Conservation (phyloP, 2,888 invertebrate species). For the Aradus depressus region DNA sequence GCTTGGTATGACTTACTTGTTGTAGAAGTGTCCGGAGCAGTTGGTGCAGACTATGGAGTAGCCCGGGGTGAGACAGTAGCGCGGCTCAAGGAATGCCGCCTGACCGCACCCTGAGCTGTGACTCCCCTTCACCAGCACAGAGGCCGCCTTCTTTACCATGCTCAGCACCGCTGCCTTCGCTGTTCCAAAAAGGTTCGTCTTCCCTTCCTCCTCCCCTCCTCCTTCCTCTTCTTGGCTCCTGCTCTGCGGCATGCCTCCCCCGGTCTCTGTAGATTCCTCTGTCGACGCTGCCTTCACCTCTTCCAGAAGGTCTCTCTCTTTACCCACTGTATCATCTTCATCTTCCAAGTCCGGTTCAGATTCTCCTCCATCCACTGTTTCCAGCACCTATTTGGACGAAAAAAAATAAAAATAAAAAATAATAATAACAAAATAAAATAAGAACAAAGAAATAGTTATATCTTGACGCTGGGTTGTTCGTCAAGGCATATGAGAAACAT, state of each 20-base stretch:
- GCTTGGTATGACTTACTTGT: constrained; percentile 34
- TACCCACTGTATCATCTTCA: constrained; percentile 18
- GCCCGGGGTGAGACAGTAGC: constrained; percentile 57
- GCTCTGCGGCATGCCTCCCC: constrained; percentile 25
- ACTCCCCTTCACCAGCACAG: constrained; percentile 59
- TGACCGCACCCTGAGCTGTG: constrained; percentile 7
- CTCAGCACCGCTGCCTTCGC: constrained; percentile 84
- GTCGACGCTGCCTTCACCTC: constrained; percentile 1
- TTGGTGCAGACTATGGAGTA: constrained; percentile 62
- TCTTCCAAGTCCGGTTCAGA: constrained; percentile 12
- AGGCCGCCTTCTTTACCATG: constrained; percentile 84
- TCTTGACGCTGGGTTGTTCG: no score
- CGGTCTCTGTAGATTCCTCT: background rate
- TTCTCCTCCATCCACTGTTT: constrained; percentile 28
- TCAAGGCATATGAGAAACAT: no score
- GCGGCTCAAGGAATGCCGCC: constrained; percentile 21
- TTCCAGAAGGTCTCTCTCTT: constrained; percentile 11
- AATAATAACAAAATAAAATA: background rate
- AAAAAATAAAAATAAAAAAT: constrained; percentile 10
- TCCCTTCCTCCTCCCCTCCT: constrained; percentile 44
- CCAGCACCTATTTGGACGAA: constrained; percentile 28
- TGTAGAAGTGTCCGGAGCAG: constrained; percentile 59
- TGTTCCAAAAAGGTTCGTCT: constrained; percentile 58
- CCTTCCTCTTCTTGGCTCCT: constrained; percentile 60
- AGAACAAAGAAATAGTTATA: background rate